phyloP scores from a whole-genome alignment of 2,888 invertebrate species.

The Asteroscopus sphinx region DNA sequence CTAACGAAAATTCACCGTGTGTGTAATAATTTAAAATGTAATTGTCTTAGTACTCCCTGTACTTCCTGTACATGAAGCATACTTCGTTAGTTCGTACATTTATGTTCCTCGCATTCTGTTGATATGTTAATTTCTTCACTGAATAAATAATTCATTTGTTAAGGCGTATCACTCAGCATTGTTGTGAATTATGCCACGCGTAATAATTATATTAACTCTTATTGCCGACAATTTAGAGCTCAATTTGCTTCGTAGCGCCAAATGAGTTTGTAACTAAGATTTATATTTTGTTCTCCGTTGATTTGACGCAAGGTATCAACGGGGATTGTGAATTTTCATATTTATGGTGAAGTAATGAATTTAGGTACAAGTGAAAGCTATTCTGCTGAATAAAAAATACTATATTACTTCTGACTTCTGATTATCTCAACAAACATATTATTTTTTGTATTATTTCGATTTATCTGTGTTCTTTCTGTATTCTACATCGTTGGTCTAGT shows the following conservation, averaged over 20 bases:
- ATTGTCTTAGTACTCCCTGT: constrained; percentile 8
- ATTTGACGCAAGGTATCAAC: constrained; percentile 57
- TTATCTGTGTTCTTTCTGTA: no score
- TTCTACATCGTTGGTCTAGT: no score
- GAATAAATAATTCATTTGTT: constrained; percentile 88
- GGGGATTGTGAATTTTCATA: constrained; percentile 55
- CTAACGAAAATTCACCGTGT: no score
- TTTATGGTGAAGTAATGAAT: constrained; percentile 53
- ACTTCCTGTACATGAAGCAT: background rate
- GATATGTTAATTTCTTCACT: constrained; percentile 87
- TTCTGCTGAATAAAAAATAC: constrained; percentile 7
- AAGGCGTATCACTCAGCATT: constrained; percentile 82
- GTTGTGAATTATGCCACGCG: constrained; percentile 68
- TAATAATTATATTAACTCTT: constrained; percentile 56
- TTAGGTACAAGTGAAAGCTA: constrained; percentile 29
- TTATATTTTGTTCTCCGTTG: constrained; percentile 61
- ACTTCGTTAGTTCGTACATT: constrained; percentile 45
- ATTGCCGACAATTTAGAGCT: constrained; percentile 55
- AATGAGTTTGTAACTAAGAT: constrained; percentile 62
- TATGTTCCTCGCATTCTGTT: constrained; percentile 70
- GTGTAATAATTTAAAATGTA: background rate
- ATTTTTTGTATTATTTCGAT: no score
- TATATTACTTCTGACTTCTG: no score
- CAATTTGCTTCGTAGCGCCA: constrained; percentile 51
- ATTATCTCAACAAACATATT: no score